Conservation (phyloP, 2,797 vertebrate species). For the Psittacula derbiana region DNA sequence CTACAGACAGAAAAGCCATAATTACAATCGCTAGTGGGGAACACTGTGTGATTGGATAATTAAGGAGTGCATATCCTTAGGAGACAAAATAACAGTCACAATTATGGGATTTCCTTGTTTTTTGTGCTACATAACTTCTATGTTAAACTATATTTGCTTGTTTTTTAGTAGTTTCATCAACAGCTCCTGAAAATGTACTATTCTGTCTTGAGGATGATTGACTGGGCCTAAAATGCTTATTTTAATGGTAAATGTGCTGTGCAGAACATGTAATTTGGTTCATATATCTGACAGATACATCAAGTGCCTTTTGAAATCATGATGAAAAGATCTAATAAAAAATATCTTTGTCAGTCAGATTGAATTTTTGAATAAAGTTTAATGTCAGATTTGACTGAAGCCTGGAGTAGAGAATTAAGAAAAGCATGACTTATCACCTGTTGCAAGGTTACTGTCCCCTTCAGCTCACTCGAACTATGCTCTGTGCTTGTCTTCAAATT, state of each 20-base stretch:
- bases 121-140: not conserved
- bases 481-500: not conserved
- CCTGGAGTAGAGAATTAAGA: not conserved
- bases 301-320: not conserved
- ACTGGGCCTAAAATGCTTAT: not conserved
- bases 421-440: not conserved
- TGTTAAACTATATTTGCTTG: not conserved
- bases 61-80: not conserved
- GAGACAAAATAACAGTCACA: not conserved
- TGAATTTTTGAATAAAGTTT: not conserved
- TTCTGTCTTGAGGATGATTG: not conserved
- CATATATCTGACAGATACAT: not conserved
- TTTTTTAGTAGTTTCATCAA: not conserved
- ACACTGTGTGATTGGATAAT: not conserved
- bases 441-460: not conserved
- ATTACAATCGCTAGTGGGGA: not conserved
- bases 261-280: not conserved
- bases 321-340: slow-evolving; percentile 4
- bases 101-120: not conserved
- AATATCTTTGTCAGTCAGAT: not conserved
- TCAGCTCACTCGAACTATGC: not conserved
- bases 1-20: not conserved
- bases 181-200: not conserved
- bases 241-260: not conserved
- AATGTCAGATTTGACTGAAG: not conserved